Evolutionary conservation across 1,140 invertebrate genomes (phyloP), one percentile per base, ranked within the genome.

Genomic region (Drosophila kepulauana): DNA sequence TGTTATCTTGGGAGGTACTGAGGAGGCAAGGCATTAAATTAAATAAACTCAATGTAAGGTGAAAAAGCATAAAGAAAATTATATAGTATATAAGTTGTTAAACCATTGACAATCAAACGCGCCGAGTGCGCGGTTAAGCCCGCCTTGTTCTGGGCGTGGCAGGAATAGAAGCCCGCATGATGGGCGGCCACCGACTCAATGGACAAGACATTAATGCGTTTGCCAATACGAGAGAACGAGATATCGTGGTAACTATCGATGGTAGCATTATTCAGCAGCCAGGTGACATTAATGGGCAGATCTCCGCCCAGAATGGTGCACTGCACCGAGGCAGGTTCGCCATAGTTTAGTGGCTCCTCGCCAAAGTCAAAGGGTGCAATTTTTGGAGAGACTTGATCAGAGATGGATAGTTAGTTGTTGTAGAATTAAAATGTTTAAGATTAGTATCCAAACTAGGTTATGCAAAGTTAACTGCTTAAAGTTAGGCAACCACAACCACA

Each of bases 91-190:
- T 56, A 25, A 51, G 49, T 20, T 33, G 90, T 92, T 85, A 92
- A 94, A 97, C 96, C 96, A 93, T 96, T 97, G 71, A 97, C 96
- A 90, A 95, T 94, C 78, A 97, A 93, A 66, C 94, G 92, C n/a
- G 96, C 95, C 33, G 95, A 94, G 91, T 95, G 94, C 10, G 94
- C 95, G 33, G 95, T 94, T 33, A 93, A 91, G 70, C 96, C 97
- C 58, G 96, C 96, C 38, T 93, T 84, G 93, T 97, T 97, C 79
- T 94, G 94, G 28, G 95, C 95, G 41, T 93, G 90, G 79, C 95
- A 96, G 1, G 95, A 95, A 79, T 95, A 96, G 79, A 94, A 93
- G 6, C 95, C 94, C 35, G 94, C 93, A 89, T 96, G 94, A 66
- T 92, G 93, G 25, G 92, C 93, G 16, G 87, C 81, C 20, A 93